phyloP scores from a whole-genome alignment of 2,113 vertebrate species.

The Crocuta crocuta region DNA sequence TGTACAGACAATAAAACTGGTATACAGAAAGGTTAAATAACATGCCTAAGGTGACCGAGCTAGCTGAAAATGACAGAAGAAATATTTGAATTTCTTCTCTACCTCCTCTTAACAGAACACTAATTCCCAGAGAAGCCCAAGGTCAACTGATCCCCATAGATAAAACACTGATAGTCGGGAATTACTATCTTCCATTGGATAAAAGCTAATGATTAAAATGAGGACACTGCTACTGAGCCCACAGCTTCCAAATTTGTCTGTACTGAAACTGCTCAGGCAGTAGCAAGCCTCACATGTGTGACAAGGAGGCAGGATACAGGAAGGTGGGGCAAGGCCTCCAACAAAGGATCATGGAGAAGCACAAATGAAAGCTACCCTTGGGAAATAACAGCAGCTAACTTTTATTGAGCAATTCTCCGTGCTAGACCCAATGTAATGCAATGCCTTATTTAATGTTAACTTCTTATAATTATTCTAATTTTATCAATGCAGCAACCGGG shows the following conservation, averaged over 20 bases:
- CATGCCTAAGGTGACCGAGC: too few species aligned
- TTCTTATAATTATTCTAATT: conserved; percentile 64
- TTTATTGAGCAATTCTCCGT: neutral
- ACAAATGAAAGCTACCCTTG: conserved; percentile 31
- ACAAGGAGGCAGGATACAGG: neutral
- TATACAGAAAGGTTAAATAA: neutral
- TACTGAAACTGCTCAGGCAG: neutral
- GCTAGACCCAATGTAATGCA: neutral
- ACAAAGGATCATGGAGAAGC: neutral
- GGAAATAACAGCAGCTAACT: conserved; percentile 61
- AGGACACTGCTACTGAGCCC: neutral
- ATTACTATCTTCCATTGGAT: neutral
- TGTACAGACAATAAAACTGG: neutral
- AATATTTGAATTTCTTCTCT: neutral
- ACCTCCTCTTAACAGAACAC: neutral
- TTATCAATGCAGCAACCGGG: conserved; percentile 8
- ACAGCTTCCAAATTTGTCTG: neutral
- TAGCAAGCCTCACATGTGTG: neutral
- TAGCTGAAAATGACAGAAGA: neutral
- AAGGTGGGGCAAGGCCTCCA: neutral
- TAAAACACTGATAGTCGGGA: neutral
- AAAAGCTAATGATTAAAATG: neutral
- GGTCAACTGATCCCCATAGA: neutral
- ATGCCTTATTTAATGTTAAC: conserved; percentile 62
- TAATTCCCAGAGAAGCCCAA: neutral